phyloP scores from a whole-genome alignment of 2,113 vertebrate species.

The Callipepla squamata region DNA sequence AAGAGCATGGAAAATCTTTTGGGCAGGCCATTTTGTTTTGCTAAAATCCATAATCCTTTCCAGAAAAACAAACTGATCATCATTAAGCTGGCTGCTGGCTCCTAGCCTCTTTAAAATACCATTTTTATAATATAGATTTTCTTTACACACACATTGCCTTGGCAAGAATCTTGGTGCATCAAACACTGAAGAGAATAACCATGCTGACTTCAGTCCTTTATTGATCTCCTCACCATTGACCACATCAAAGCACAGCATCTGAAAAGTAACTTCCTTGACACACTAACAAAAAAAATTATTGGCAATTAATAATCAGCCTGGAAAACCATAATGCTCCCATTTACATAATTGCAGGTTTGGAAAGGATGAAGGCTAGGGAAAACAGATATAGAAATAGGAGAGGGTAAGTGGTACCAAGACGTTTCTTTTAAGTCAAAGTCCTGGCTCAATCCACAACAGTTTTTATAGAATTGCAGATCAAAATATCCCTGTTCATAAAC shows the following conservation, averaged over 20 bases:
- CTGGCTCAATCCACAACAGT: not conserved
- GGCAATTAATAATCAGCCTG: not conserved
- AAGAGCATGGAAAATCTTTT: not conserved
- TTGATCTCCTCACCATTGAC: not conserved
- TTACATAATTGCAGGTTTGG: not conserved
- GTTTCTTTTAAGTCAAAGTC: not conserved
- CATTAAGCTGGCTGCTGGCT: not conserved
- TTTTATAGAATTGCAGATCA: not conserved
- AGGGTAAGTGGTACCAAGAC: not conserved
- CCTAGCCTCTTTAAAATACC: not conserved
- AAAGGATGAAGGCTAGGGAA: not conserved
- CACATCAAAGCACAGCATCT: not conserved
- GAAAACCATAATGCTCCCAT: not conserved
- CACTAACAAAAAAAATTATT: not conserved
- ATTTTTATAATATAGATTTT: not conserved
- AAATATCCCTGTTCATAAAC: not conserved
- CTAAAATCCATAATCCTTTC: conserved; percentile 36
- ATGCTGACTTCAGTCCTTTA: not conserved
- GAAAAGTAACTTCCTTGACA: not conserved
- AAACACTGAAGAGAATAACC: not conserved
- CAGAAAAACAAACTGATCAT: not conserved
- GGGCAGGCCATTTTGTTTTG: not conserved
- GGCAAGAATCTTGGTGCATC: not conserved
- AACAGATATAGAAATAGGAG: not conserved
- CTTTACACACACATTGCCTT: not conserved